These are phyloP conservation scores for Eucera pruinosa DNA, from an alignment of 2,888 invertebrate species.

Conservation along the genomic window DNA sequence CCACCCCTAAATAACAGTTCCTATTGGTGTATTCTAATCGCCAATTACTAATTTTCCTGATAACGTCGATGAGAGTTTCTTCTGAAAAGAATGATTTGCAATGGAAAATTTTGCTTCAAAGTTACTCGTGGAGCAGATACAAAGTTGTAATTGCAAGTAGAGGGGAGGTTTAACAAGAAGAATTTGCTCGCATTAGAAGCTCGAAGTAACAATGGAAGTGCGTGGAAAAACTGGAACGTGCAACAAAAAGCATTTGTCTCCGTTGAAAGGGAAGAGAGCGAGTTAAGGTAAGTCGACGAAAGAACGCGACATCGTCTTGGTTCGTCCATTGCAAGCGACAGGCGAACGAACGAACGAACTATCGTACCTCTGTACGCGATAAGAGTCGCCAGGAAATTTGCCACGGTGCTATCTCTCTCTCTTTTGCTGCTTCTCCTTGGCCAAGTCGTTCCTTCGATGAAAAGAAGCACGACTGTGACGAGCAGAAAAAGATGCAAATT, in stretches of 20 bases:
- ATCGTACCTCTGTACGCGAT: conserved; percentile 34
- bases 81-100: too few species aligned
- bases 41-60: too few species aligned
- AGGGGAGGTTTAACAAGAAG: too few species aligned
- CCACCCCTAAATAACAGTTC: too few species aligned
- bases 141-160: too few species aligned
- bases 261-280: conserved; percentile 11
- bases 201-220: neutral
- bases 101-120: too few species aligned
- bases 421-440: neutral
- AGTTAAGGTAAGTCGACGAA: conserved; percentile 26
- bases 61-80: too few species aligned
- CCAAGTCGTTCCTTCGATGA: conserved; percentile 29
- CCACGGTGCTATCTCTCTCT: conserved; percentile 30
- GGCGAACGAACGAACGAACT: conserved; percentile 25
- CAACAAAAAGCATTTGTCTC: conserved; percentile 53
- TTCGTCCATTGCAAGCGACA: conserved; percentile 35
- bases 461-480: conserved; percentile 27
- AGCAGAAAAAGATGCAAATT: conserved; percentile 57
- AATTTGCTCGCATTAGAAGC: too few species aligned
- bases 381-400: conserved; percentile 51
- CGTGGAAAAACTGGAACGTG: conserved; percentile 30
- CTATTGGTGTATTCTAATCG: too few species aligned
- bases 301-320: conserved; percentile 42
- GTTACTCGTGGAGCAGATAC: too few species aligned